A percentile compares a stretch with the other conserved stretches of the same genome.
Evolutionary conservation across 2,888 invertebrate genomes (phyloP).

Genomic region (Melikaiella ostensackeni): DNA sequence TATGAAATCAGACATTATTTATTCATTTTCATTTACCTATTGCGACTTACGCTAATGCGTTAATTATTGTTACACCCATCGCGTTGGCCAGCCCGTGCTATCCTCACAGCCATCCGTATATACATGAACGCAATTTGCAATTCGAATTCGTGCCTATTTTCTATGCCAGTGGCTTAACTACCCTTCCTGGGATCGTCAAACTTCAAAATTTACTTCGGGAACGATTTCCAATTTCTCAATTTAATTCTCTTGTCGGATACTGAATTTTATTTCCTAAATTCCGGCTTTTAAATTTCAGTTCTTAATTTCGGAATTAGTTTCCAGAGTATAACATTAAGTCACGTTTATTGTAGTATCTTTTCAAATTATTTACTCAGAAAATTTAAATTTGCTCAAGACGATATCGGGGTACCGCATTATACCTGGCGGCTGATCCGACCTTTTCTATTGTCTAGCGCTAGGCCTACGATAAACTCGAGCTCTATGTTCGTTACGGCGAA

Average conservation of each 20-base stretch:
- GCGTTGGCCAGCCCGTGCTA: slow-evolving; percentile 76
- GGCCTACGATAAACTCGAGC: no score
- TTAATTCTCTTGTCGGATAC: slow-evolving; percentile 9
- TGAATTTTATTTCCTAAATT: background rate
- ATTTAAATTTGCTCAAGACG: no score
- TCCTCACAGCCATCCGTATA: slow-evolving; percentile 55
- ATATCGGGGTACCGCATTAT: no score
- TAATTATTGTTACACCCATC: slow-evolving; percentile 74
- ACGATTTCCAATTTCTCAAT: slow-evolving; percentile 21
- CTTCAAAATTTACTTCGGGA: slow-evolving; percentile 17
- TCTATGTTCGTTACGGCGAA: no score
- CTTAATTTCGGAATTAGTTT: background rate
- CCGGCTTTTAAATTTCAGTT: background rate
- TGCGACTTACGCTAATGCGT: slow-evolving; percentile 69
- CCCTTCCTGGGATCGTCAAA: slow-evolving; percentile 15
- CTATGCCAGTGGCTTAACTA: slow-evolving; percentile 31
- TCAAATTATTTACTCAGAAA: background rate
- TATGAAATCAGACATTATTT: slow-evolving; percentile 64
- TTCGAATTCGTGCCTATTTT: slow-evolving; percentile 38
- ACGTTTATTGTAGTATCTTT: background rate
- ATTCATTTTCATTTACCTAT: slow-evolving; percentile 63
- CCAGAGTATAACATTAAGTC: background rate
- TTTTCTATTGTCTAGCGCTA: no score
- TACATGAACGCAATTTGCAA: slow-evolving; percentile 40
- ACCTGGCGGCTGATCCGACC: no score